Conservation (phyloP, 2,888 invertebrate species). For the Drosophila nr. medialis region DNA sequence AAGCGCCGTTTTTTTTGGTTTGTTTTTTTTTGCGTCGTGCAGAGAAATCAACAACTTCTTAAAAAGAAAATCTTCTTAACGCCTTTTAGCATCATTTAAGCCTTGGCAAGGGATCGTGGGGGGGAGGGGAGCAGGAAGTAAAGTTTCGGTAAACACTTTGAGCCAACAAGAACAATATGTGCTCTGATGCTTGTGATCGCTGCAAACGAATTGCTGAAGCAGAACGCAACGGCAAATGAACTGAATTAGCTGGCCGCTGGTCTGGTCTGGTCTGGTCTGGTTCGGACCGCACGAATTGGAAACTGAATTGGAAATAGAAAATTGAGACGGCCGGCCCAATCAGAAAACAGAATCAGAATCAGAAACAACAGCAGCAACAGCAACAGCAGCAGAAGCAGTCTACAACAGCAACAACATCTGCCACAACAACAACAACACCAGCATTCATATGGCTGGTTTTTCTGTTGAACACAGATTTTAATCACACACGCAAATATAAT, state of each 20-base stretch:
- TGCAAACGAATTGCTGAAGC: slow-evolving; percentile 47
- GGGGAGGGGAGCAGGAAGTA: not conserved
- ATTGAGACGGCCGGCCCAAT: slow-evolving; percentile 28
- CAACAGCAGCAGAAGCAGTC: slow-evolving; percentile 2
- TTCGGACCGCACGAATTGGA: slow-evolving; percentile 58
- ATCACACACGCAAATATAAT: slow-evolving; percentile 71
- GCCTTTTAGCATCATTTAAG: not conserved
- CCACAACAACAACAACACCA: slow-evolving; percentile 17
- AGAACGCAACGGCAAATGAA: slow-evolving; percentile 57
- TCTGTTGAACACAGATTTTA: slow-evolving; percentile 51
- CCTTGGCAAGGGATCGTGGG: not conserved
- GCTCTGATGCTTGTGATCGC: slow-evolving; percentile 3
- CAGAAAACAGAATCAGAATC: slow-evolving; percentile 34
- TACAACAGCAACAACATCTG: slow-evolving; percentile 1
- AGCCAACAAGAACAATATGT: not conserved
- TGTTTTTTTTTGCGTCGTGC: not conserved
- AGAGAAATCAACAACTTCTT: not conserved
- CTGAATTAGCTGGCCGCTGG: slow-evolving; percentile 42
- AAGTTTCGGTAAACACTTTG: not conserved
- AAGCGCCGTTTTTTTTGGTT: slow-evolving; percentile 7
- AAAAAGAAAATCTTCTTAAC: not conserved
- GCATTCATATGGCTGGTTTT: not conserved
- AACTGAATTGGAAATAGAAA: slow-evolving; percentile 75
- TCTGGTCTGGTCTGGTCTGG: slow-evolving; percentile 35
- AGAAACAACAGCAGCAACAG: slow-evolving; percentile 14